Base-by-base conservation (phyloP, 2,888 invertebrate species). In the Dasysyrphus tricinctus region DNA sequence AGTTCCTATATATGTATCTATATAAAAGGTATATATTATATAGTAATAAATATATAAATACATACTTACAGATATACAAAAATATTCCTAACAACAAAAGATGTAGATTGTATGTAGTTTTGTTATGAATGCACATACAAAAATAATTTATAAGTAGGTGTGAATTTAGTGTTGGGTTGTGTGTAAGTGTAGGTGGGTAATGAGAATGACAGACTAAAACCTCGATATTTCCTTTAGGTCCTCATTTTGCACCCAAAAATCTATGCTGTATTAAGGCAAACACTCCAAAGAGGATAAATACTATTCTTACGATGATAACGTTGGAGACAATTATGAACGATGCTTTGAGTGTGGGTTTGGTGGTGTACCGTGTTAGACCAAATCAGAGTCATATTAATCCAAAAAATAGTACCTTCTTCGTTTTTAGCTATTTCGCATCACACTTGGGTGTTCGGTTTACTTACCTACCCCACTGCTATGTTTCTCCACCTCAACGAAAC, bases 71-170 rank as follows among this genome's bases (percentile, higher is more conserved):
- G 16, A 59, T 39, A 59, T 37, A 24, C 49, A 56, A 32, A 73
- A 63, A 56, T 51, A 67, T 44, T 19, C 61, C 54, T 37, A 59
- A 69, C 79, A 70, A 63, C 79, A 70, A 63, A 29, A 54, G 29
- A 29, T 72, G 57, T 70, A 70, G 74, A 78, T 56, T 34, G 67
- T 44, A 54, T 61, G 12, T 72, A 74, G 82, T 82, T 82, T 74
- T 65, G 83, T 75, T 75, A 74, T 70, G 49, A 79, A 75, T 83
- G 79, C 16, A 47, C 3, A 9, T 9, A 47, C 75, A 24, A 75
- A 83, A 79, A 83, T 72, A 70, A 29, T 79, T 49, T 70, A 63
- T 51, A 75, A 79, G 83, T 59, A 67, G 69, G 61, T 83, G 78
- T 78, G 82, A 59, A 73, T 76, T 78, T 54, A 75, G 37, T 56